Conservation (phyloP, 2,797 vertebrate genomes). For the Cynodonichthys magdalenae region DNA sequence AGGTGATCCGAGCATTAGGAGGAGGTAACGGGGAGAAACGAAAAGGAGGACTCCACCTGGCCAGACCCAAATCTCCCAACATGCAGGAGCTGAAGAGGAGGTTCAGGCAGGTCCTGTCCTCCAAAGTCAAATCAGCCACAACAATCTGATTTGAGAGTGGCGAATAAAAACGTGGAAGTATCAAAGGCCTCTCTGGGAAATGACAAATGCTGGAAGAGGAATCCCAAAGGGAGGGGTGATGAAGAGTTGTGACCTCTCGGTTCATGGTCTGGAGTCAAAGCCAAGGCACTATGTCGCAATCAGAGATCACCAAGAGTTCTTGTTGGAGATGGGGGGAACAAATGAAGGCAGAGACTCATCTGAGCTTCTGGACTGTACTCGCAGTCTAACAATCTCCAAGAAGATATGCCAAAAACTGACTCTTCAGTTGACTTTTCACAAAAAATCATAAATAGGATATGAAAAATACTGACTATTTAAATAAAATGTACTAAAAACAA, state of each 20-base stretch:
- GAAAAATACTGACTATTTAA: neutral
- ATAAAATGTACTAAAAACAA: neutral
- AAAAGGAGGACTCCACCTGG: slow-evolving; percentile 88
- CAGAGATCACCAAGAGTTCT: slow-evolving; percentile 19
- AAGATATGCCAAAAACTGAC: neutral
- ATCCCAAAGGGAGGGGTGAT: neutral
- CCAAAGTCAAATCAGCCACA: slow-evolving; percentile 88
- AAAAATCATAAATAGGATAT: neutral
- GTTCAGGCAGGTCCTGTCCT: slow-evolving; percentile 91
- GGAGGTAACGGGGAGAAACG: slow-evolving; percentile 91
- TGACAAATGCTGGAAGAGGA: neutral
- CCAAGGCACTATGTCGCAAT: slow-evolving; percentile 14
- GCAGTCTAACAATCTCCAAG: slow-evolving; percentile 18
- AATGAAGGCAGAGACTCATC: slow-evolving; percentile 8
- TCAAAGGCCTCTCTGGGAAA: slow-evolving; percentile 7
- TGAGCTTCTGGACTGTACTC: neutral
- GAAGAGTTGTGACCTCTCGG: slow-evolving; percentile 11
- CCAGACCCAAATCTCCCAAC: slow-evolving; percentile 92
- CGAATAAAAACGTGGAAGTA: neutral
- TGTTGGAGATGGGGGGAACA: slow-evolving; percentile 7
- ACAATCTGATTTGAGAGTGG: slow-evolving; percentile 68
- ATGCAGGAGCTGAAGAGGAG: slow-evolving; percentile 96
- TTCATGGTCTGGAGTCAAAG: slow-evolving; percentile 12
- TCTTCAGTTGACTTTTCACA: no score
- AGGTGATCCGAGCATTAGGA: slow-evolving; percentile 84